phyloP scores from a whole-genome alignment of 2,113 vertebrate species.

The Megaceryle torquata region DNA sequence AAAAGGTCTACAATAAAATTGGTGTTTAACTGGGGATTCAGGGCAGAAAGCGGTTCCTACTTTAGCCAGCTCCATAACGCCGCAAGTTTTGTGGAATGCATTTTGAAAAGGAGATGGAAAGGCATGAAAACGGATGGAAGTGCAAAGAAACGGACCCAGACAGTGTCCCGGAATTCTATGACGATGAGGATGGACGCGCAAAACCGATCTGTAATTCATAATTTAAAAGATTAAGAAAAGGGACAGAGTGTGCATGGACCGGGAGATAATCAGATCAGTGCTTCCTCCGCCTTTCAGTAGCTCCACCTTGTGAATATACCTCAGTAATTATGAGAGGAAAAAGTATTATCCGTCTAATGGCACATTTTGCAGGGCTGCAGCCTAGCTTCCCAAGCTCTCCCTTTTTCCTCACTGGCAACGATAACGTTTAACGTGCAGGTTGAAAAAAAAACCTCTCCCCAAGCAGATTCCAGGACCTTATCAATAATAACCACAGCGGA shows the following conservation, averaged over 20 bases:
- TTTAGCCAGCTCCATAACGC: neutral
- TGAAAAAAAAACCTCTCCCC: neutral
- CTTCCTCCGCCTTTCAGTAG: conserved; percentile 56
- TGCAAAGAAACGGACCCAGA: neutral
- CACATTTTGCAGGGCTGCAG: neutral
- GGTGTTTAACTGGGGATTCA: neutral
- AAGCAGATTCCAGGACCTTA: neutral
- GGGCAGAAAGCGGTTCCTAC: neutral
- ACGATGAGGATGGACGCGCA: neutral
- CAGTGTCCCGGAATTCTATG: neutral
- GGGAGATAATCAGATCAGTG: conserved; percentile 15
- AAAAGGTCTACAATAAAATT: neutral
- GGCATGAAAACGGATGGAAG: neutral
- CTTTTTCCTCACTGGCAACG: neutral
- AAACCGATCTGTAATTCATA: neutral
- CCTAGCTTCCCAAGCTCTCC: neutral
- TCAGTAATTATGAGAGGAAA: conserved; percentile 57
- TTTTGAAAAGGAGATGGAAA: neutral
- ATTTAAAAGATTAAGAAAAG: neutral
- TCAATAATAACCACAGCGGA: neutral
- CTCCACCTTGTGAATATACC: conserved; percentile 68
- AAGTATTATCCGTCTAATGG: neutral
- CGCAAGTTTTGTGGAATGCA: neutral
- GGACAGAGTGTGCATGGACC: neutral
- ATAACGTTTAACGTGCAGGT: neutral